phyloP scores from a whole-genome alignment of 2,113 vertebrate species.

The Pipa parva region DNA sequence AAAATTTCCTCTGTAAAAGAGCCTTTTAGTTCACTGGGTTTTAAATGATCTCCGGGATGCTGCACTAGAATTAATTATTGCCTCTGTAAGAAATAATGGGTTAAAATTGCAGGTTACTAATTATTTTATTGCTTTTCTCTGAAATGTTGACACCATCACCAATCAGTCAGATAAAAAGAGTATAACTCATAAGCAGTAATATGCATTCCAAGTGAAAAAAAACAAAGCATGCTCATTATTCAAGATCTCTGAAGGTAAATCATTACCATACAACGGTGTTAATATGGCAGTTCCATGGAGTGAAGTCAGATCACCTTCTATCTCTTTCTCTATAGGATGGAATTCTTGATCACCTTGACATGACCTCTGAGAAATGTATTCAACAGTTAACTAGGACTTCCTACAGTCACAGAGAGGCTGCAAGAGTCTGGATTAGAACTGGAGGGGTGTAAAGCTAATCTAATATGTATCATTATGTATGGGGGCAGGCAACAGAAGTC shows the following conservation, averaged over 20 bases:
- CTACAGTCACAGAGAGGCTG: not conserved
- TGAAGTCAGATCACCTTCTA: not conserved
- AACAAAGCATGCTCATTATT: not conserved
- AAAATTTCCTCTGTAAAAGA: too few relatives aligned
- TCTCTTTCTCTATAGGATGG: conserved; percentile 62
- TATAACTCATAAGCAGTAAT: not conserved
- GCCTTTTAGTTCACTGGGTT: too few relatives aligned
- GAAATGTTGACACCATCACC: not conserved
- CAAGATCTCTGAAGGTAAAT: too few relatives aligned
- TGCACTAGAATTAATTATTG: too few relatives aligned
- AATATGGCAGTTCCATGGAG: not conserved
- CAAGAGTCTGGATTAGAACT: not conserved
- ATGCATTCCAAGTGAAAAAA: not conserved
- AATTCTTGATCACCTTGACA: conserved; percentile 81
- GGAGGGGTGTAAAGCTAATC: not conserved
- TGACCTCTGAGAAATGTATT: conserved; percentile 79
- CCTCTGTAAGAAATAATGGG: not conserved
- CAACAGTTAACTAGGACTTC: conserved; percentile 49
- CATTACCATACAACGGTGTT: not conserved
- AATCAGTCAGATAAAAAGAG: not conserved
- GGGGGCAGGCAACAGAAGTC: not conserved
- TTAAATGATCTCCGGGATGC: too few relatives aligned
- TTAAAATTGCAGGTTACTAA: not conserved
- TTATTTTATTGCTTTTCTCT: not conserved
- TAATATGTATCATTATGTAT: not conserved